phyloP scores from a whole-genome alignment of 1,140 invertebrate genomes.

The Ridgeia piscesae region DNA sequence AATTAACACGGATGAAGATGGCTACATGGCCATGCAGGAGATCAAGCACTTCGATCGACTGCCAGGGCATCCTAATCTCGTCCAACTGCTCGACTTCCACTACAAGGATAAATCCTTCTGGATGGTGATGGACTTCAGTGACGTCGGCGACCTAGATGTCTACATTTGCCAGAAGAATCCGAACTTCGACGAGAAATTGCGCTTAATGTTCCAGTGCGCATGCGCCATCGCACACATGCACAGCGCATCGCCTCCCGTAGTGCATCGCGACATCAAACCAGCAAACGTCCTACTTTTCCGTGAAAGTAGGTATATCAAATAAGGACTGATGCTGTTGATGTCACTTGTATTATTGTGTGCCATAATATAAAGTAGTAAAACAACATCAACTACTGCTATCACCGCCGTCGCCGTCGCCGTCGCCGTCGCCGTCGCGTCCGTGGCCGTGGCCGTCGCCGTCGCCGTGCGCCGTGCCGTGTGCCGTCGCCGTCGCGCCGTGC shows the following conservation, averaged over 20 bases:
- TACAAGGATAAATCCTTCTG: not conserved
- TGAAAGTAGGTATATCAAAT: not conserved
- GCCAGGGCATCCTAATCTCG: not conserved
- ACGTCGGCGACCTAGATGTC: slow-evolving; percentile 12
- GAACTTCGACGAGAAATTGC: not conserved
- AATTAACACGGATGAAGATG: not conserved
- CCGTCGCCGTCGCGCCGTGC: too few species aligned
- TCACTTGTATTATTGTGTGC: not conserved
- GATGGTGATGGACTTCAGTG: slow-evolving; percentile 20
- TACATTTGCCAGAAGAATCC: not conserved
- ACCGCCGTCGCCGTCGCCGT: too few species aligned
- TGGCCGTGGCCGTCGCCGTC: too few species aligned
- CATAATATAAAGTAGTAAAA: too few species aligned
- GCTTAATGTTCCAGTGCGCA: slow-evolving; percentile 10
- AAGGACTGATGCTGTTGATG: not conserved
- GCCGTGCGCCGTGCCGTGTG: too few species aligned
- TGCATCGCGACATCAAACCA: slow-evolving; percentile 27
- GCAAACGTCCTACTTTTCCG: slow-evolving; percentile 24
- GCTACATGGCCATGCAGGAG: slow-evolving; percentile 14
- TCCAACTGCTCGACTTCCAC: slow-evolving; percentile 8
- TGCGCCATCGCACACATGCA: slow-evolving; percentile 19
- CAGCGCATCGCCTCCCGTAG: slow-evolving; percentile 9
- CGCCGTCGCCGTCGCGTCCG: too few species aligned
- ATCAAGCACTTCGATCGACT: slow-evolving; percentile 10
- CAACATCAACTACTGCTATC: too few species aligned